Conservation (phyloP, 23 tunicate species). For the Phallusia fumigata region DNA sequence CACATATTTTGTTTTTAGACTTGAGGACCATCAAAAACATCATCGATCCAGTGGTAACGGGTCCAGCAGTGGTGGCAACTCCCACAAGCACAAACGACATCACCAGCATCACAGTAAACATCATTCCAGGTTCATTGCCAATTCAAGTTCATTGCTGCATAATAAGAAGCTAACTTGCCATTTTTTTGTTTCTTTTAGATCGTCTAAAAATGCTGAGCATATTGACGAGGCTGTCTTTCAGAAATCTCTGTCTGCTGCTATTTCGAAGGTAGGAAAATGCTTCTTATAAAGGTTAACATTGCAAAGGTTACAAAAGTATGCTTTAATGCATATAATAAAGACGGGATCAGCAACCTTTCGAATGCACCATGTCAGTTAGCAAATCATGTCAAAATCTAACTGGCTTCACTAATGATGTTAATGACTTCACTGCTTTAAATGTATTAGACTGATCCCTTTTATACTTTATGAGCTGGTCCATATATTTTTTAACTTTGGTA, state of each 20-base stretch:
- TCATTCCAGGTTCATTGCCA: conserved; percentile 30
- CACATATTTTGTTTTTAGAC: conserved; percentile 15
- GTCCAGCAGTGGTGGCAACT: conserved; percentile 31
- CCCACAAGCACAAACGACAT: conserved; percentile 15
- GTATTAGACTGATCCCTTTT: too few relatives aligned
- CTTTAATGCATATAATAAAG: too few relatives aligned
- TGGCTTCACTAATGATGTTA: too few relatives aligned
- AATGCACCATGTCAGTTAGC: too few relatives aligned
- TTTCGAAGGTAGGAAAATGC: conserved; percentile 51
- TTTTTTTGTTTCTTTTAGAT: neutral
- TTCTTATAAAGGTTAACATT: too few relatives aligned
- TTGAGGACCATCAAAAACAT: conserved; percentile 21
- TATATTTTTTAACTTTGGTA: too few relatives aligned
- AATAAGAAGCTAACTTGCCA: neutral
- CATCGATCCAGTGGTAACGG: conserved; percentile 22
- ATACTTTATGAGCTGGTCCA: too few relatives aligned
- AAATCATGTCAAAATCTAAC: too few relatives aligned
- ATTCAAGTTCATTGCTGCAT: neutral
- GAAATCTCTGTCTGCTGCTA: conserved; percentile 73
- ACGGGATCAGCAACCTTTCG: too few relatives aligned
- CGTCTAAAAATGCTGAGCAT: conserved; percentile 11
- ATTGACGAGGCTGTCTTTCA: conserved; percentile 77
- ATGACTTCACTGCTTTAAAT: too few relatives aligned
- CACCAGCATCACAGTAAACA: conserved; percentile 16
- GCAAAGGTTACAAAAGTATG: too few relatives aligned